These are phyloP conservation scores for Sisor rabdophorus DNA, from an alignment of 2,113 vertebrate genomes.

Conservation along the genomic window DNA sequence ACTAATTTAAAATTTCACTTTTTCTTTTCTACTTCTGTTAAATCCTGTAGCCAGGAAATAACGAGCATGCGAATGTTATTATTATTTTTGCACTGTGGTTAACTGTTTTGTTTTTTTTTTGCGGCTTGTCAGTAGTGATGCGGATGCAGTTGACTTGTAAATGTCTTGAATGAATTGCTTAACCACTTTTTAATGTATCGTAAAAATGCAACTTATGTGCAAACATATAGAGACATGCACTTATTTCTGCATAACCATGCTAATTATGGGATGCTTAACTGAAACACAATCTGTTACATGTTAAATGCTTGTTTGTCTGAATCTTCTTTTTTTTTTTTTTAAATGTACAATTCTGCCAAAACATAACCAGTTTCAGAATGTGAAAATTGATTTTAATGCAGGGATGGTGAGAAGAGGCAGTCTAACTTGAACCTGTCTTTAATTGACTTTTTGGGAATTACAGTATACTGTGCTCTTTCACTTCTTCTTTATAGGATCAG, in stretches of 20 bases:
- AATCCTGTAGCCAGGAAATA: not conserved
- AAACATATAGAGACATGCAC: not conserved
- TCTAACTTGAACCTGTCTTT: not conserved
- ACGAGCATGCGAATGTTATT: not conserved
- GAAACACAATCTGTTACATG: not conserved
- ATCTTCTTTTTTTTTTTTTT: not conserved
- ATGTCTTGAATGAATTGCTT: not conserved
- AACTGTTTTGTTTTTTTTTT: not conserved
- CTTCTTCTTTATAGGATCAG: not conserved
- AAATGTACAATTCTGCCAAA: not conserved
- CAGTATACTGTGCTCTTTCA: not conserved
- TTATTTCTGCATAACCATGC: not conserved
- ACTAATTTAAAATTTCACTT: not conserved
- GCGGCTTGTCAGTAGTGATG: not conserved
- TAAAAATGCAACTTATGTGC: not conserved
- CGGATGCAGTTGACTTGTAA: not conserved
- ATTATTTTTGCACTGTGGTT: not conserved
- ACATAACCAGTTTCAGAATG: not conserved
- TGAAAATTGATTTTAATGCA: not conserved
- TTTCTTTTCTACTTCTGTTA: not conserved
- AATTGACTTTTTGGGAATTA: not conserved
- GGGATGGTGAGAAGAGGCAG: too few relatives aligned
- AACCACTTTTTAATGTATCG: not conserved
- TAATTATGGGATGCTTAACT: not conserved
- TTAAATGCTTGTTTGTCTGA: not conserved